Base-by-base conservation (phyloP, 2,113 vertebrate species). In the Phoenicopterus ruber region DNA sequence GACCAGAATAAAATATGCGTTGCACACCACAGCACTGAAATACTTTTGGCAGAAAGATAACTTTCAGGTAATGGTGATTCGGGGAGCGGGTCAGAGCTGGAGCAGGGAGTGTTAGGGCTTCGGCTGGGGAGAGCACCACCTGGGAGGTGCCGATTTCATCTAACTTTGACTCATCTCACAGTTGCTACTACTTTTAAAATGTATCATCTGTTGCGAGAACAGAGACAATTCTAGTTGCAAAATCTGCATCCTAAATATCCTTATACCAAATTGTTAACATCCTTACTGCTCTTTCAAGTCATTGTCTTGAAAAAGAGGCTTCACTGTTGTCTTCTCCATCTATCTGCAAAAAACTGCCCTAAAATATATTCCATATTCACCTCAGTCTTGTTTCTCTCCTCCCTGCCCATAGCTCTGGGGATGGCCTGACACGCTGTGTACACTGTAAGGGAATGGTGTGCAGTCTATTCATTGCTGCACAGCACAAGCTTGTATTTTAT, bases 401-500 rank as follows among this genome's bases (percentile, higher is more conserved):
- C 49, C 21, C 32, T 32, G 19, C 54, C 4, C 11, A 13, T 49
- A 49, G 38, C 54, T 14, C 31, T 47, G 49, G 52, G 76, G n/a
- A 65, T 61, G 57, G 44, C 50, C 55, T 61, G 63, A n/a, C n/a
- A 47, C 6, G 4, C 34, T 76, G 69, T 63, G 42, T 44, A 6
- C 26, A 14, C 11, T 65, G 69, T 50, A 62, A 72, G 62, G 84
- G 58, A 78, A 42, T 12, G 66, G 25, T 58, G 40, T 61, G 38
- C 61, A 38, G 77, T 29, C 42, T 76, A 25, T 77, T 93, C 49
- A 38, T 22, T 78, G 78, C 85, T 88, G 52, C 78, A 80, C n/a
- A 87, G 29, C 86, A 91, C 62, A 91, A 62, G 46, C 58, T 85
- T 92, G 86, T 89, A 32, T 95, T 97, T 94, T 91, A 55, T 25